These are phyloP conservation scores for Orthosia gothica DNA, from an alignment of 2,888 invertebrate genomes.

Conservation along the genomic window DNA sequence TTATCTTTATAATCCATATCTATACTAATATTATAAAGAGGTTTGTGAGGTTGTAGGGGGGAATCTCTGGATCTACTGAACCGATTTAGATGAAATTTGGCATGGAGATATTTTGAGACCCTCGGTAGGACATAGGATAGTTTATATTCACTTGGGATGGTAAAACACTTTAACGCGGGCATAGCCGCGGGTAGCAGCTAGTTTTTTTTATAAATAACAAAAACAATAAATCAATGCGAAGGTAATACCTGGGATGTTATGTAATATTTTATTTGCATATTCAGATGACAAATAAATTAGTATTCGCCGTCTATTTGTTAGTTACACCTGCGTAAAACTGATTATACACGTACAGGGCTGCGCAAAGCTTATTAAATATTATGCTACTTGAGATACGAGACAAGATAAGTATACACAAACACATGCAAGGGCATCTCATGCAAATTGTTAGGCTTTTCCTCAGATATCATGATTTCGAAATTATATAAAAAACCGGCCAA, in stretches of 20 bases:
- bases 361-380: slow-evolving; percentile 42
- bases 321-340: slow-evolving; percentile 44
- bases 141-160: no score
- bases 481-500: not conserved
- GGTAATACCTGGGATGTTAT: slow-evolving; percentile 14
- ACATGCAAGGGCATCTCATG: slow-evolving; percentile 17
- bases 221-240: not conserved
- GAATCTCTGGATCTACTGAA: no score
- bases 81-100: no score
- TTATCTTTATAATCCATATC: no score
- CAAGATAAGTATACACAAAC: slow-evolving; percentile 40
- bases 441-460: slow-evolving; percentile 1
- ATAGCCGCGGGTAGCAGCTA: no score
- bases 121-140: no score
- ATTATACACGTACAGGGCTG: slow-evolving; percentile 32
- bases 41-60: no score
- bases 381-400: slow-evolving; percentile 37
- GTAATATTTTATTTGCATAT: slow-evolving; percentile 42
- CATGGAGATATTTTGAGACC: no score
- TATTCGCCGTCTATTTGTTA: slow-evolving; percentile 35
- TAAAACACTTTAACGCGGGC: no score
- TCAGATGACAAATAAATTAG: slow-evolving; percentile 39
- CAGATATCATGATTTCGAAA: not conserved
- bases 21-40: no score
- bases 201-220: not conserved